Percentiles rank a stretch among this genome's conserved stretches.
phyloP scores from a whole-genome alignment of 2,888 invertebrate genomes.

The Hypercompe scribonia region DNA sequence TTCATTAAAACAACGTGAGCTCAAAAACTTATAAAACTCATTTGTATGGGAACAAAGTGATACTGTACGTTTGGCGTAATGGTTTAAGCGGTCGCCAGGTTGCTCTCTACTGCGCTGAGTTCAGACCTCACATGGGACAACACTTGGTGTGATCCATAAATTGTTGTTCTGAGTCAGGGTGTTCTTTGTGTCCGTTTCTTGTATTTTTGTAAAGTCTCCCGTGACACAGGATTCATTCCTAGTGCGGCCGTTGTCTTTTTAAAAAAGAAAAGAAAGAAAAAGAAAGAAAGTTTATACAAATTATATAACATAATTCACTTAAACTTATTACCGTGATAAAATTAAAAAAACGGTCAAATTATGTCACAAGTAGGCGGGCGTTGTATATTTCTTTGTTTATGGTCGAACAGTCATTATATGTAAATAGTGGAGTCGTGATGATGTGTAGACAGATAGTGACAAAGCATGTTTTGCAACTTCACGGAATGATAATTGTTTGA shows the following conservation, averaged over 20 bases:
- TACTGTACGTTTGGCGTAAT: too few relatives aligned
- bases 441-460: conserved; percentile 83
- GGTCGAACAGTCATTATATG: conserved; percentile 86
- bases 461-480: conserved; percentile 83
- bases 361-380: conserved; percentile 67
- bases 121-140: too few relatives aligned
- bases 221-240: too few relatives aligned
- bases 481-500: conserved; percentile 82
- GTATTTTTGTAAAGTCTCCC: too few relatives aligned
- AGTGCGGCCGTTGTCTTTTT: too few relatives aligned
- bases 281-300: neutral
- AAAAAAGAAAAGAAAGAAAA: neutral
- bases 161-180: too few relatives aligned
- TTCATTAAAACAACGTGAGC: too few relatives aligned
- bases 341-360: conserved; percentile 47
- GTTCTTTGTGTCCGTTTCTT: too few relatives aligned
- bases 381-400: conserved; percentile 79
- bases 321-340: conserved; percentile 51
- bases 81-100: too few relatives aligned
- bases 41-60: too few relatives aligned
- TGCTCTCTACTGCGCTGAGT: too few relatives aligned
- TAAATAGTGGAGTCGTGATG: conserved; percentile 85
- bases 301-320: neutral
- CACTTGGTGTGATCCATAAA: too few relatives aligned
- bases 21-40: neutral